phyloP scores from a whole-genome alignment of 2,113 vertebrate species.

The Lota lota region DNA sequence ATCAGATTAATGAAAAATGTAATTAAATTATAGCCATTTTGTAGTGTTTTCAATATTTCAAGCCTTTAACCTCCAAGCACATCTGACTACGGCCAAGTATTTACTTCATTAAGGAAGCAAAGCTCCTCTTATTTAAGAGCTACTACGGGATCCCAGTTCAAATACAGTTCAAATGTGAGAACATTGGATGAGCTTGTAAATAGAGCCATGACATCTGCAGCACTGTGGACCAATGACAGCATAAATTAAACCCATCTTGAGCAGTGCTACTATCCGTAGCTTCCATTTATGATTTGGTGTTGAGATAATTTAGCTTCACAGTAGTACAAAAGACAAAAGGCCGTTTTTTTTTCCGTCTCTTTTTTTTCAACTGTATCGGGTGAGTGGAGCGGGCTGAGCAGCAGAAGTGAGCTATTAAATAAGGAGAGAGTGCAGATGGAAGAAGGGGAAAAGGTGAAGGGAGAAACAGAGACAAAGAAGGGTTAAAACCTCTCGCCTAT shows the following conservation, averaged over 20 bases:
- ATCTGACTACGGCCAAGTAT: too few relatives aligned
- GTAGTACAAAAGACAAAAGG: conserved; percentile 26
- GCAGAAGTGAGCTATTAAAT: conserved; percentile 40
- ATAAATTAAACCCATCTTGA: not conserved
- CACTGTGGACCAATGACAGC: too few relatives aligned
- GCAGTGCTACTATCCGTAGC: not conserved
- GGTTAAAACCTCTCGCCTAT: conserved; percentile 73
- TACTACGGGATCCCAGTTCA: too few relatives aligned
- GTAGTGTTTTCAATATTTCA: too few relatives aligned
- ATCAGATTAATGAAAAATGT: too few relatives aligned
- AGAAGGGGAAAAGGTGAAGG: conserved; percentile 21
- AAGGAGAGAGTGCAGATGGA: conserved; percentile 27
- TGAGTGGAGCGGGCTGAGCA: conserved; percentile 10
- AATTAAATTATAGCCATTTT: too few relatives aligned
- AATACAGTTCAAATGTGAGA: too few relatives aligned
- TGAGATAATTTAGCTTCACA: not conserved
- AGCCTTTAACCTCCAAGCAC: too few relatives aligned
- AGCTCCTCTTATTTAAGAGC: too few relatives aligned
- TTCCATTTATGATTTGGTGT: not conserved
- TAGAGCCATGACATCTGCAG: too few relatives aligned
- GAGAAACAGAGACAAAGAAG: conserved; percentile 41
- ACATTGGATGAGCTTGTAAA: too few relatives aligned
- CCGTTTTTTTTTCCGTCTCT: not conserved
- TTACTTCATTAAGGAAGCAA: too few relatives aligned
- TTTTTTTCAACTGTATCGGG: conserved; percentile 18